Evolutionary conservation across 2,113 vertebrate genomes (phyloP), one percentile per base, ranked within the genome.

Genomic region (Hemibagrus wyckioides): DNA sequence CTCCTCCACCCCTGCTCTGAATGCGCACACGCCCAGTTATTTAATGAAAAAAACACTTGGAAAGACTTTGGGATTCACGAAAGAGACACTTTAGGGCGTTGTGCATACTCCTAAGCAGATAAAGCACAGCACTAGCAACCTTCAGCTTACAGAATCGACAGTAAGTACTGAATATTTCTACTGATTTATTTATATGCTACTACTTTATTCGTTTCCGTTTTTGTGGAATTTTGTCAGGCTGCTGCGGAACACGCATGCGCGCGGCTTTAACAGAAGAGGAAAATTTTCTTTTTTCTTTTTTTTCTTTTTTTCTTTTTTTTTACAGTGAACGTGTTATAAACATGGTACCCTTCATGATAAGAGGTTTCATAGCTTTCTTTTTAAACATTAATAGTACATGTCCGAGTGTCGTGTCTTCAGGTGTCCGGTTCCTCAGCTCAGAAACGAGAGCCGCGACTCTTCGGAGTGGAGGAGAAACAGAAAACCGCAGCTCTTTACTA

Each of bases 11-110:
- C 84, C 77, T 86, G 77, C 28, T 57, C 92, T 92, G 56, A 91
- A 91, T 92, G 92, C 85, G 91, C 92, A 94, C 92, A 95, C 94
- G 94, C 94, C 94, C 94, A 93, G 85, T 93, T 91, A 93, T 92
- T 90, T 88, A 50, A 83, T 33, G 73, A 91, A 89, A 89, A 90
- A 82, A 91, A 92, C 90, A 71, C 69, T 89, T 92, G 91, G 89
- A 83, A 88, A 91, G 92, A 90, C 90, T 92, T 93, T 30, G 17
- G 92, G 92, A 94, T 94, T 94, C 92, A 92, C 93, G 91, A 94
- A 93, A 93, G 92, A 94, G 91, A 92, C 93, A 77, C 48, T 87
- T 83, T 8, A 83, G 41, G 81, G 59, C 81, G 81, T 63, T 65
- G 61, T 65, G 10, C 57, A 48, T 23, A 41, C 36, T 82, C 57